Conservation (phyloP, 2,888 invertebrate species). For the Nebria brevicollis region DNA sequence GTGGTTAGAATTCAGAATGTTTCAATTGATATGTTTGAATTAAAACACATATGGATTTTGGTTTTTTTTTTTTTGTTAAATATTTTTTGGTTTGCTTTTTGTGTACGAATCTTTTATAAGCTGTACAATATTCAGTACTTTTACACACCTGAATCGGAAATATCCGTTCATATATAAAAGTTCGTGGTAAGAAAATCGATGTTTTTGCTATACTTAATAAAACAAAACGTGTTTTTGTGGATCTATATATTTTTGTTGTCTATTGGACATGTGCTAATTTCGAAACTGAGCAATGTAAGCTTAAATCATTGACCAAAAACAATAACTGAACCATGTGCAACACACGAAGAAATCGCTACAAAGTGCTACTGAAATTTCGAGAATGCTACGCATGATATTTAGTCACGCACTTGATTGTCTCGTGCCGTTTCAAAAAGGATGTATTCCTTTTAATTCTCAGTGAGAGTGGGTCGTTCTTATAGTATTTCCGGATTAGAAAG, state of each 20-base stretch:
- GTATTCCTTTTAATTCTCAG: not conserved
- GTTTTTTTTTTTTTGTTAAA: slow-evolving; percentile 30
- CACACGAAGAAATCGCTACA: slow-evolving; percentile 39
- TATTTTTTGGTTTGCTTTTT: slow-evolving; percentile 14
- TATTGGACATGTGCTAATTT: slow-evolving; percentile 22
- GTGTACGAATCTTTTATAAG: slow-evolving; percentile 17
- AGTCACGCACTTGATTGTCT: slow-evolving; percentile 62
- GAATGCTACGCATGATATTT: slow-evolving; percentile 43
- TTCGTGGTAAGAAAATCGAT: slow-evolving; percentile 42
- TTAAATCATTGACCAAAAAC: not conserved
- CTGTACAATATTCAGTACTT: slow-evolving; percentile 46
- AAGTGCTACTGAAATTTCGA: slow-evolving; percentile 31
- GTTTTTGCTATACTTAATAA: slow-evolving; percentile 19
- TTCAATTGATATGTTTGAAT: slow-evolving; percentile 45
- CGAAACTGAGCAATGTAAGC: not conserved
- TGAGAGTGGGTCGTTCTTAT: slow-evolving; percentile 2
- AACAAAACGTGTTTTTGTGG: slow-evolving; percentile 23
- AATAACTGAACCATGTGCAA: slow-evolving; percentile 25
- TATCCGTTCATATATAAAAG: slow-evolving; percentile 41
- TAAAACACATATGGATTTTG: slow-evolving; percentile 45
- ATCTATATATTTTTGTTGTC: not conserved
- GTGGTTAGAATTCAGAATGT: slow-evolving; percentile 42
- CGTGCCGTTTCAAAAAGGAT: slow-evolving; percentile 52
- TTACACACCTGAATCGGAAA: slow-evolving; percentile 40
- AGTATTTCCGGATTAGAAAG: not conserved